phyloP scores from a whole-genome alignment of 2,888 invertebrate species.

The Spodoptera picta region DNA sequence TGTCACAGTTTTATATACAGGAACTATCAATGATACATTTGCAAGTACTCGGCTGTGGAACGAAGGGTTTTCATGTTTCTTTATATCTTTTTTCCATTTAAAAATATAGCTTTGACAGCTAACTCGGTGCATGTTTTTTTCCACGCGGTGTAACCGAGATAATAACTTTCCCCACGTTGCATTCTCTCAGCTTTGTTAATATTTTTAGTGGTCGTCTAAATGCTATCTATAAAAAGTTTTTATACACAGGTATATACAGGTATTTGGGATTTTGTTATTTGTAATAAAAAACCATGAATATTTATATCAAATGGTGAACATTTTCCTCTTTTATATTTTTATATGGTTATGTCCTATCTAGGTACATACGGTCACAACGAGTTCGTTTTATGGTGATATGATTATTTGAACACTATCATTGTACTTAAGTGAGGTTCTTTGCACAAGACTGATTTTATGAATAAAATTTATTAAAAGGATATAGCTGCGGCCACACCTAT shows the following conservation, averaged over 20 bases:
- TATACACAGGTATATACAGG: too few relatives aligned
- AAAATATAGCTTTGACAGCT: slow-evolving; percentile 40
- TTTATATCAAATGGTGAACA: too few relatives aligned
- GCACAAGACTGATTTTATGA: too few relatives aligned
- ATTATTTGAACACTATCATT: too few relatives aligned
- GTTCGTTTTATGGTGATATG: too few relatives aligned
- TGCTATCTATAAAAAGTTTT: slow-evolving; percentile 10
- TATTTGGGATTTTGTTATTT: neutral
- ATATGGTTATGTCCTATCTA: too few relatives aligned
- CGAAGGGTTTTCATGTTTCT: slow-evolving; percentile 29
- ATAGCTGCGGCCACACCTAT: neutral
- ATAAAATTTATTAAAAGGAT: neutral
- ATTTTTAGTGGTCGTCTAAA: slow-evolving; percentile 21
- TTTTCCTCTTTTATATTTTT: too few relatives aligned
- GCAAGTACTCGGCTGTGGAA: slow-evolving; percentile 36
- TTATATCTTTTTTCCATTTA: slow-evolving; percentile 34
- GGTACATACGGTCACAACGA: too few relatives aligned
- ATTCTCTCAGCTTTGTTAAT: slow-evolving; percentile 26
- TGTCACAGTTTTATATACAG: slow-evolving; percentile 64
- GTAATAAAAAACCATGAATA: too few relatives aligned
- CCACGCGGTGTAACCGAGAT: slow-evolving; percentile 24
- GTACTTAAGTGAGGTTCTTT: too few relatives aligned
- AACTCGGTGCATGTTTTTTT: slow-evolving; percentile 5
- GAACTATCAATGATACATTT: slow-evolving; percentile 61
- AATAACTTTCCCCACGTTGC: slow-evolving; percentile 30